A percentile compares a stretch with the other conserved stretches of the same genome.
phyloP scores from a whole-genome alignment of 2,797 vertebrate genomes.

The Antrozous pallidus region DNA sequence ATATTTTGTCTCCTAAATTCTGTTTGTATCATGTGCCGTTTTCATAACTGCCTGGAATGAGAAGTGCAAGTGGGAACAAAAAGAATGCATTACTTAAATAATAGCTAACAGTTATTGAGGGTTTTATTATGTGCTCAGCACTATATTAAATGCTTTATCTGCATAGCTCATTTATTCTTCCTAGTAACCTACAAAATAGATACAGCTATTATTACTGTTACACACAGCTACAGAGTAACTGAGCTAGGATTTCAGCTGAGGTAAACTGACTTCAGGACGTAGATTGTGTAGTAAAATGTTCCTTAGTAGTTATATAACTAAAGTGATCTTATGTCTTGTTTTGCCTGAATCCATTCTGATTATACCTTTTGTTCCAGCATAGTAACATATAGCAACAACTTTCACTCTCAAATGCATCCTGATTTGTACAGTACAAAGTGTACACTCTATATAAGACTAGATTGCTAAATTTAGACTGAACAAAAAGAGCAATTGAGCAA shows the following conservation, averaged over 20 bases:
- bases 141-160: constrained; percentile 21
- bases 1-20: neutral
- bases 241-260: neutral
- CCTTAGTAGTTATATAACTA: neutral
- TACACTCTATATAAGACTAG: neutral
- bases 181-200: neutral
- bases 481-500: neutral
- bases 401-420: neutral
- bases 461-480: constrained; percentile 15
- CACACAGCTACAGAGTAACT: neutral
- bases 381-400: neutral
- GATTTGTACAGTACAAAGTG: neutral
- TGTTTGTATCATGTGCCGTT: neutral
- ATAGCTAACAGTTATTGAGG: neutral
- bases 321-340: neutral
- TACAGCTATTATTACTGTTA: neutral
- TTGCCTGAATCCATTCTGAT: neutral
- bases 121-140: neutral
- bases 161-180: constrained; percentile 22
- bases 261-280: neutral
- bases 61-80: neutral
- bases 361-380: neutral
- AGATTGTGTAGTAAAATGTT: neutral
- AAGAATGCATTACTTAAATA: constrained; percentile 18
- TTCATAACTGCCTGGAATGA: neutral